Conservation (phyloP, 2,113 vertebrate genomes). For the Gorilla gorilla region DNA sequence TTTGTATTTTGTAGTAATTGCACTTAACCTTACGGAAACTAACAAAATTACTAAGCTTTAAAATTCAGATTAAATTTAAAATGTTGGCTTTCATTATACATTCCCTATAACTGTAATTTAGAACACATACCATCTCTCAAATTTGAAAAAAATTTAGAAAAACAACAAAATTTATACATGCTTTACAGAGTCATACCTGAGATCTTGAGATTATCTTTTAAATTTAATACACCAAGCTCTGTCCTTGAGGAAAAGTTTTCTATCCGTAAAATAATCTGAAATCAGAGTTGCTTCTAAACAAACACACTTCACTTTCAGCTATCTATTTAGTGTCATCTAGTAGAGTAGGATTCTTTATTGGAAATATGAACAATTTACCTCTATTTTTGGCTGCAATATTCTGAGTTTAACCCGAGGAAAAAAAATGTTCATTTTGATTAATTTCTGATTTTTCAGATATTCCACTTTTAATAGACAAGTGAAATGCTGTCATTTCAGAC, state of each 20-base stretch:
- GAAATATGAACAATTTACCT: background rate
- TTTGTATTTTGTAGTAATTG: background rate
- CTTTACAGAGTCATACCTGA: no score
- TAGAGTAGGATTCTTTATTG: background rate
- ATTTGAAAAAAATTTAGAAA: background rate
- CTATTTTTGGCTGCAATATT: background rate
- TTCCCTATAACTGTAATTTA: background rate
- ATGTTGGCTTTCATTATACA: background rate
- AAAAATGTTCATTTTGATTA: background rate
- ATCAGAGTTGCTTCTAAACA: background rate
- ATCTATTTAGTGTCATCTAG: background rate
- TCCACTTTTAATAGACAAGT: background rate
- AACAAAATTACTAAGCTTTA: background rate
- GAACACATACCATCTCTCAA: background rate
- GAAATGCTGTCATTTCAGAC: background rate
- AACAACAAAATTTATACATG: background rate
- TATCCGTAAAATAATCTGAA: background rate
- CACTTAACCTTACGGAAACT: background rate
- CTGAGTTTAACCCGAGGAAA: background rate
- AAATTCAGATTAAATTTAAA: background rate
- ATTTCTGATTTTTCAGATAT: background rate
- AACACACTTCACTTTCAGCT: background rate
- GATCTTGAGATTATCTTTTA: background rate
- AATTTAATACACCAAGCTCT: background rate
- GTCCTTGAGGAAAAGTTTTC: background rate